phyloP scores from a whole-genome alignment of 2,888 invertebrate species.

The Syrphus vitripennis region DNA sequence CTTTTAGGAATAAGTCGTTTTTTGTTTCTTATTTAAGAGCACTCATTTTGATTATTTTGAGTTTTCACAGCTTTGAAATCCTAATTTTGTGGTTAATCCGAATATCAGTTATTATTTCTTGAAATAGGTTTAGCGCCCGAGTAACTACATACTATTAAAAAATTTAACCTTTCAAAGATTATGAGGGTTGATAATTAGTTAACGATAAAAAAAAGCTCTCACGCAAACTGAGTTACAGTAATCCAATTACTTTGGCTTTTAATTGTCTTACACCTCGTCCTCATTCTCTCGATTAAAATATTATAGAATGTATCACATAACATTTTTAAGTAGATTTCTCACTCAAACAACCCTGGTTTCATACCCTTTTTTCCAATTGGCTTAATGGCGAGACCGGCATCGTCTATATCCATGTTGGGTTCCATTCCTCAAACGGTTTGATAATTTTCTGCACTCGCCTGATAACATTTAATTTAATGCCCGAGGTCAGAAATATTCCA shows the following conservation, averaged over 20 bases:
- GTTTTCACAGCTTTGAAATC: too few relatives aligned
- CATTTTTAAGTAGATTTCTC: constrained; percentile 6
- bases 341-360: not conserved
- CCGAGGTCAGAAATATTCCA: constrained; percentile 82
- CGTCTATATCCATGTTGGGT: not conserved
- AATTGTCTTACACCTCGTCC: constrained; percentile 49
- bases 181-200: not conserved
- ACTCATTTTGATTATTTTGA: too few relatives aligned
- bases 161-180: too few relatives aligned
- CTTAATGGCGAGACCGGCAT: not conserved
- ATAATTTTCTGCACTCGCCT: constrained; percentile 81
- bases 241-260: constrained; percentile 31
- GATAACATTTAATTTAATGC: constrained; percentile 82
- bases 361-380: constrained; percentile 4
- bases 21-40: too few relatives aligned
- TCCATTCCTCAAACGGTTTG: constrained; percentile 73
- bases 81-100: too few relatives aligned
- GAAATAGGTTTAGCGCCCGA: too few relatives aligned
- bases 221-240: not conserved
- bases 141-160: too few relatives aligned
- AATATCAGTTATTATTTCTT: too few relatives aligned
- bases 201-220: not conserved
- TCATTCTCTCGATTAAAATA: not conserved
- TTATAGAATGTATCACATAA: constrained; percentile 2
- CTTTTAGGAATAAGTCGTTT: not conserved